Conservation (phyloP, 2,888 invertebrate genomes). For the Hecatera dysodea region DNA sequence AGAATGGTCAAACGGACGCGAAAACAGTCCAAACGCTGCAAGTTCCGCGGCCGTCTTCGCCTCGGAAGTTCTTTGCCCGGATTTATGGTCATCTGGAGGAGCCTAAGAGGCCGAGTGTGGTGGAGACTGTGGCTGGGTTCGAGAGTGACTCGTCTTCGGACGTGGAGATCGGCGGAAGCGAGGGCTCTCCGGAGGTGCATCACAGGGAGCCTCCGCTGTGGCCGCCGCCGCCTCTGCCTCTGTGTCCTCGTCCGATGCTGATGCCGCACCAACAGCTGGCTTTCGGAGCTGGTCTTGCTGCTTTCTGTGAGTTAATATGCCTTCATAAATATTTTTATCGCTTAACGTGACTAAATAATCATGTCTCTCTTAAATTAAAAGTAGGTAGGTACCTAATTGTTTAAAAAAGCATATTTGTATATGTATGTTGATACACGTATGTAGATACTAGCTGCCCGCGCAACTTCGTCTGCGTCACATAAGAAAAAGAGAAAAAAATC, state of each 20-base stretch:
- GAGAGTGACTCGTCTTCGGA: conserved; percentile 88
- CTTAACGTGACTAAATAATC: background rate
- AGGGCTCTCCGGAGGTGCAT: conserved; percentile 64
- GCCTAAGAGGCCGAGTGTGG: conserved; percentile 70
- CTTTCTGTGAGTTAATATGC: conserved; percentile 87
- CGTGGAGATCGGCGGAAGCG: conserved; percentile 82
- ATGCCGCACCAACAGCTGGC: conserved; percentile 89
- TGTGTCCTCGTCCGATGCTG: conserved; percentile 85
- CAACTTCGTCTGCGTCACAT: too few species aligned
- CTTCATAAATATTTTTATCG: background rate
- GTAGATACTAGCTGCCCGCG: too few species aligned
- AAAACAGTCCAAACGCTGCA: conserved; percentile 71
- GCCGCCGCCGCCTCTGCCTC: conserved; percentile 83
- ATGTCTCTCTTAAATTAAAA: background rate
- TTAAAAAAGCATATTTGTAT: too few species aligned
- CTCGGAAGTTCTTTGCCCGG: conserved; percentile 95
- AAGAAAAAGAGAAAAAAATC: too few species aligned
- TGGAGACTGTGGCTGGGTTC: conserved; percentile 67
- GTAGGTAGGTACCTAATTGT: too few species aligned
- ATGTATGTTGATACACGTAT: too few species aligned
- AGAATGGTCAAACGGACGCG: conserved; percentile 65
- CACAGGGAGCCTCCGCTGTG: conserved; percentile 73
- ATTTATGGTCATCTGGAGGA: conserved; percentile 95
- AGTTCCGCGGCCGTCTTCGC: conserved; percentile 92
- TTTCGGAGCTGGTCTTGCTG: conserved; percentile 91